Percentiles rank a stretch among this genome's conserved stretches.
These are phyloP conservation scores for Andrena trimmerana DNA, from an alignment of 2,888 invertebrate genomes.

Conservation along the genomic window DNA sequence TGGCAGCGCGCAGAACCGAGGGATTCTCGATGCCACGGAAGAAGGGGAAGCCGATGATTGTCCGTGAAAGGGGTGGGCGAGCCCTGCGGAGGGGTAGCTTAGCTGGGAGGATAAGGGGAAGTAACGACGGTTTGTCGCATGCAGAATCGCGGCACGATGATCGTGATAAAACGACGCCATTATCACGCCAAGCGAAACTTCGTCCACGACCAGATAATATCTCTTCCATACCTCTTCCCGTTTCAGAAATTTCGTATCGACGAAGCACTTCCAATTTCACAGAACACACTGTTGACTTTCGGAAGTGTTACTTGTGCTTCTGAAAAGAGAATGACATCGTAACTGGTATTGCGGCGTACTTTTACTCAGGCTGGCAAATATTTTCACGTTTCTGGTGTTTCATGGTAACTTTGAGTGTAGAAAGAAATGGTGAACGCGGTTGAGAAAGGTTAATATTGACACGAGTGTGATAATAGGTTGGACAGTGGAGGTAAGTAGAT, in stretches of 20 bases:
- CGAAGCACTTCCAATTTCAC: background rate
- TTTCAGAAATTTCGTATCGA: background rate
- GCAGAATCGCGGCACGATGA: conserved; percentile 73
- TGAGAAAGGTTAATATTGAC: too few relatives aligned
- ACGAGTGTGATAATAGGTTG: too few relatives aligned
- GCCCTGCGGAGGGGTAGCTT: conserved; percentile 46
- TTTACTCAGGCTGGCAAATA: too few relatives aligned
- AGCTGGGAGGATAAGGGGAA: conserved; percentile 8
- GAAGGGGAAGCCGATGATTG: conserved; percentile 62
- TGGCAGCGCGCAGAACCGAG: conserved; percentile 63
- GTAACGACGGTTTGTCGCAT: conserved; percentile 67
- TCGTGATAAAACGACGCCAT: conserved; percentile 77
- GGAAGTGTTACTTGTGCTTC: background rate
- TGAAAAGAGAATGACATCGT: background rate
- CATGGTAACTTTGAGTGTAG: too few relatives aligned
- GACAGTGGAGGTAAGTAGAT: too few relatives aligned
- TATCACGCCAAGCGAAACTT: conserved; percentile 72
- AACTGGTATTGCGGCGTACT: too few relatives aligned
- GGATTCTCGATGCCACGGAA: conserved; percentile 52
- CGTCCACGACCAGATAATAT: conserved; percentile 53
- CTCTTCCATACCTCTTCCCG: conserved; percentile 18
- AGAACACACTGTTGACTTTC: background rate
- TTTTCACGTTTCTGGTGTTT: too few relatives aligned
- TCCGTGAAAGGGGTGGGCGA: conserved; percentile 54
- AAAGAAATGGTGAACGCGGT: too few relatives aligned